Evolutionary conservation across 2,888 invertebrate genomes (phyloP), one percentile per base, ranked within the genome.

Genomic region (Diogma glabrata): DNA sequence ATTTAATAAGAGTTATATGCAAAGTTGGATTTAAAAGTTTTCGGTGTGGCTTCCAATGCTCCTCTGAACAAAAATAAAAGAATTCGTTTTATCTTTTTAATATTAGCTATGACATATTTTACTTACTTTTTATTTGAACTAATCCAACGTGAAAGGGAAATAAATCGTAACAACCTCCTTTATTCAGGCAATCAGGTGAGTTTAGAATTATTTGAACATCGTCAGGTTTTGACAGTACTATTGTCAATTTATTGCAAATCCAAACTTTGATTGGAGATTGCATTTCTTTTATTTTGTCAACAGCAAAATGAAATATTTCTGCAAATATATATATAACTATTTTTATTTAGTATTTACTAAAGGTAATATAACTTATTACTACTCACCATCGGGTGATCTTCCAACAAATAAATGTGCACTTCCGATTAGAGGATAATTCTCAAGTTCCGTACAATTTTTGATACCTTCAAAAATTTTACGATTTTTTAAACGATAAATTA

Each of bases 21-120:
- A 45, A 45, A 14, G 45, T n/a, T 23, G 45, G 22, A n/a, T 45
- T 45, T 23, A 45, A 23, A 7, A 45, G 7, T 45, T 45, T 45
- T 45, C 45, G 22, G 14, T 19, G 22, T 2, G 8, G 1, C 6
- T 22, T 10, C 45, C 45, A 45, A n/a, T 22, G 0, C 7, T 10
- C 3, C 7, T 20, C 45, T 45, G n/a, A n/a, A n/a, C n/a, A n/a
- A n/a, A n/a, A n/a, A n/a, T n/a, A n/a, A n/a, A n/a, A n/a, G n/a
- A n/a, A n/a, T n/a, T n/a, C n/a, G n/a, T n/a, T n/a, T n/a, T n/a
- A n/a, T n/a, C n/a, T n/a, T n/a, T n/a, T n/a, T n/a, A n/a, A n/a
- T n/a, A n/a, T n/a, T n/a, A n/a, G n/a, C n/a, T n/a, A n/a, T n/a
- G n/a, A n/a, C n/a, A n/a, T n/a, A n/a, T n/a, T n/a, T n/a, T 43